Percentiles rank a stretch among this genome's conserved stretches.
These are phyloP conservation scores for Latrodectus hesperus DNA, from an alignment of 2,888 invertebrate genomes.

Conservation along the genomic window DNA sequence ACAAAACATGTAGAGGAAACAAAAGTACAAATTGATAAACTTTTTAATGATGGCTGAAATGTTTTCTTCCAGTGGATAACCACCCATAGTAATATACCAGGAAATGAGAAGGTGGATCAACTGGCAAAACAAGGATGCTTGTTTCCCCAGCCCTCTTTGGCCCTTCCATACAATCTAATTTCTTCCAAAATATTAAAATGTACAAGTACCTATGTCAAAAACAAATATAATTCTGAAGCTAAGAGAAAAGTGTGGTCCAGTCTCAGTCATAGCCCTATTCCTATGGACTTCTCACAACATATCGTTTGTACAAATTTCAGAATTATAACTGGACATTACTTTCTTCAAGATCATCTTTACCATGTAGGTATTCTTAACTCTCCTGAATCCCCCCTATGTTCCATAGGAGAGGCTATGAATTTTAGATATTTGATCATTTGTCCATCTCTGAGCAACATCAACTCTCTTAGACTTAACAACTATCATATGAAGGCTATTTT, in stretches of 20 bases:
- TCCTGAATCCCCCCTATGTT: not conserved
- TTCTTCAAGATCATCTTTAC: not conserved
- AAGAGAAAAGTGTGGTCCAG: not conserved
- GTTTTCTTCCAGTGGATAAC: not conserved
- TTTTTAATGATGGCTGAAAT: not conserved
- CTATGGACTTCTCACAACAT: not conserved
- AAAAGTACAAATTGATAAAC: not conserved
- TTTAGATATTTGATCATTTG: not conserved
- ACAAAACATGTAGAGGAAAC: not conserved
- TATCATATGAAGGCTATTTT: not conserved
- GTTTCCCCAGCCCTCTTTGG: not conserved
- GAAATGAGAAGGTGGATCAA: not conserved
- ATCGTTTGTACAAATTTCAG: not conserved
- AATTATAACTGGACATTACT: not conserved
- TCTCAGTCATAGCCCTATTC: not conserved
- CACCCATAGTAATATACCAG: not conserved
- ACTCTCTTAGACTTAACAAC: not conserved
- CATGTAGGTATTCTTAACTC: not conserved
- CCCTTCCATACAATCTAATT: not conserved
- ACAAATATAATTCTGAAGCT: not conserved
- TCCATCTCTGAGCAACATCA: not conserved
- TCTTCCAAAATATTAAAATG: not conserved
- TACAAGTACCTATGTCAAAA: not conserved
- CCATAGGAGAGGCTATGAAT: not conserved
- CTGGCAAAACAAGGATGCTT: not conserved